These are phyloP conservation scores for Colletes latitarsis DNA, from an alignment of 1,140 invertebrate species.

Conservation along the genomic window DNA sequence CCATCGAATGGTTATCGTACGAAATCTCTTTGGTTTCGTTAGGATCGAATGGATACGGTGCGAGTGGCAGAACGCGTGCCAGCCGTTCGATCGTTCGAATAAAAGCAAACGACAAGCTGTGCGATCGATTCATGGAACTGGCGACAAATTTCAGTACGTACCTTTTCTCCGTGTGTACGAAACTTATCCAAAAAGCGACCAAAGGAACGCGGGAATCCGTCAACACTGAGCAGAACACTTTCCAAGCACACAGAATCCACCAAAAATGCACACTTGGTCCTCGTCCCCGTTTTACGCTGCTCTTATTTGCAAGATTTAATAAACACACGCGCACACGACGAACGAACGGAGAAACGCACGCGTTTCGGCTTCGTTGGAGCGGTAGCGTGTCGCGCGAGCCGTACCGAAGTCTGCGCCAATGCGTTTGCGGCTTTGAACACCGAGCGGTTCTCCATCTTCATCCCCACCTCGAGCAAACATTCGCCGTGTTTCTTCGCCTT, in stretches of 20 bases:
- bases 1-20: background rate
- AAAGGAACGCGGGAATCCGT: conserved; percentile 3
- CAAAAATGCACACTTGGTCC: background rate
- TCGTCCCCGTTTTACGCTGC: background rate
- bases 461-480: background rate
- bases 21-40: conserved; percentile 8
- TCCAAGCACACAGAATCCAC: conserved; percentile 28
- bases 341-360: conserved; percentile 21
- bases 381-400: conserved; percentile 35
- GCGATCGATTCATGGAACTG: background rate
- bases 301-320: background rate
- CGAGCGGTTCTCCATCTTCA: conserved; percentile 22
- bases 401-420: conserved; percentile 49
- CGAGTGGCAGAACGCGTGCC: background rate
- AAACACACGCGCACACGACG: conserved; percentile 32
- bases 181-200: conserved; percentile 40
- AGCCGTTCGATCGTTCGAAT: background rate
- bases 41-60: too few species aligned
- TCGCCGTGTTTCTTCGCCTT: background rate
- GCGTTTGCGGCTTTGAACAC: conserved; percentile 45
- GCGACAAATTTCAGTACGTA: conserved; percentile 1
- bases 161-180: conserved; percentile 39
- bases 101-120: background rate
- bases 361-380: conserved; percentile 18
- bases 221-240: conserved; percentile 27